Evolutionary conservation across 2,113 vertebrate species (phyloP).

Genomic region (Galemys pyrenaicus): DNA sequence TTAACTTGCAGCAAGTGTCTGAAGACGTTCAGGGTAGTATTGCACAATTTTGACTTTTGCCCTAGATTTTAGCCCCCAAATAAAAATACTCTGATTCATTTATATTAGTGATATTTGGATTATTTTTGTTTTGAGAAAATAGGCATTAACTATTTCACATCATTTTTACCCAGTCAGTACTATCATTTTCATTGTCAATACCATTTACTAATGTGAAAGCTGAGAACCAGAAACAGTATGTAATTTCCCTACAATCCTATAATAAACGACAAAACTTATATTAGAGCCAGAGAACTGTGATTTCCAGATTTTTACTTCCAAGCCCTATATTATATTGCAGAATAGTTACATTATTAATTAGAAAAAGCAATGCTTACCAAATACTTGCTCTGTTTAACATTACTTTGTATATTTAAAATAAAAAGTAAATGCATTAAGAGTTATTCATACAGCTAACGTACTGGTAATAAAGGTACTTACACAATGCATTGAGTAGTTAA

Average conservation of each 20-base stretch:
- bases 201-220: not conserved
- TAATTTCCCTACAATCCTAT: not conserved
- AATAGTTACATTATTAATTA: not conserved
- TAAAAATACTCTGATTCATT: not conserved
- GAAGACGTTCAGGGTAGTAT: not conserved
- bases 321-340: not conserved
- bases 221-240: not conserved
- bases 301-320: not conserved
- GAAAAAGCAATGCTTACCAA: not conserved
- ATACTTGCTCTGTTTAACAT: not conserved
- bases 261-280: not conserved
- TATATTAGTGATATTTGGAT: not conserved
- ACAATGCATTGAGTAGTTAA: not conserved
- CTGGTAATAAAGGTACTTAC: not conserved
- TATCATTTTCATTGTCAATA: not conserved
- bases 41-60: not conserved
- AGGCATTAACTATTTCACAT: not conserved
- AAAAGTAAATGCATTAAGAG: not conserved
- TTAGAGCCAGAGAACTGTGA: not conserved
- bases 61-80: not conserved
- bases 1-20: not conserved
- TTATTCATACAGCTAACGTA: not conserved
- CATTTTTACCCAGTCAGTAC: accelerated
- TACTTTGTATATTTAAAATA: no score
- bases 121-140: not conserved